Conservation (phyloP, 1,140 invertebrate species). For the Drosophila watanabei region DNA sequence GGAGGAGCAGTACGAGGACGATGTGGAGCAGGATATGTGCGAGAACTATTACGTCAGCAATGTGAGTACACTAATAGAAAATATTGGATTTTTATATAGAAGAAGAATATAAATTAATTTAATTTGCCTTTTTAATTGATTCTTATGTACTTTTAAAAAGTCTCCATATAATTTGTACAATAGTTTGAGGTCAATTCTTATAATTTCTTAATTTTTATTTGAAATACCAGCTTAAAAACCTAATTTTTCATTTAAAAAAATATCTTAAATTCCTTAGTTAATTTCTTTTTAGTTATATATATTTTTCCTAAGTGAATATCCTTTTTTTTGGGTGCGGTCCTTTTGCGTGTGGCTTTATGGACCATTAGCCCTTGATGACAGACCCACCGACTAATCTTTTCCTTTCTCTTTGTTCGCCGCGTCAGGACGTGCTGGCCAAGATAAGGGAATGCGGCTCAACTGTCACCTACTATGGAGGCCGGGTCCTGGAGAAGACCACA, state of each 20-base stretch:
- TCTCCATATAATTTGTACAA: no score
- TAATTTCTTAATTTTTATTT: no score
- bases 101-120: no score
- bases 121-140: no score
- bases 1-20: constrained; percentile 85
- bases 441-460: constrained; percentile 94
- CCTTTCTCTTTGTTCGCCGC: constrained; percentile 1
- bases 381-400: constrained; percentile 15
- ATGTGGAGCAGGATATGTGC: constrained; percentile 86
- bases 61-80: constrained; percentile 59
- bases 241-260: neutral
- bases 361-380: constrained; percentile 60
- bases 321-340: constrained; percentile 13
- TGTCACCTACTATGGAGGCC: constrained; percentile 94
- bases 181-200: no score
- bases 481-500: constrained; percentile 90
- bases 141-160: no score
- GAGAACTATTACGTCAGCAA: constrained; percentile 85
- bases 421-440: constrained; percentile 92
- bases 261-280: neutral
- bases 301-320: neutral
- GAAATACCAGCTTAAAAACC: neutral
- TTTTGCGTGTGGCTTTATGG: constrained; percentile 65
- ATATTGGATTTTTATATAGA: no score
- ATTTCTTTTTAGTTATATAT: neutral